Base-by-base conservation (phyloP, 2,888 invertebrate genomes). In the Tridacna crocea region DNA sequence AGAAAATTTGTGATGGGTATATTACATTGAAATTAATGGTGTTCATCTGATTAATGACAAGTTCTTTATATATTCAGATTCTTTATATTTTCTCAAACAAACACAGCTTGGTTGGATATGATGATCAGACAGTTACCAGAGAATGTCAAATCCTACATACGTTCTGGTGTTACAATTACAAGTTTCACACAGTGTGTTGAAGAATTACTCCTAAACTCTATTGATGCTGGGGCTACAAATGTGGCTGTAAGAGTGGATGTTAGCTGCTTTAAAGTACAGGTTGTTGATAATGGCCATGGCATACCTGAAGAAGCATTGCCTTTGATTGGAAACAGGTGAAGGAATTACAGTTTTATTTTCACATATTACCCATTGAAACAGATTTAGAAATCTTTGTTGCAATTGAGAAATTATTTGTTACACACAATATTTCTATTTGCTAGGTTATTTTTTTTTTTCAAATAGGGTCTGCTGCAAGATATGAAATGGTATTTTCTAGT, bases 241-340 rank as follows among this genome's bases (percentile, higher is more conserved):
- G 96, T 97, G 79, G 97, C 97, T 26, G 95, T 97, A 75, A 95
- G 97, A 90, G 92, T 97, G 36, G 95, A 97, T 93, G 94, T 96
- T 46, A 92, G 94, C 78, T 95, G 95, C 83, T 95, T 95, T 89
- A 95, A 95, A 87, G 95, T 97, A 87, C 97, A 97, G 95, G 96
- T 97, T 11, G 95, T 97, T 60, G 97, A 97, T 92, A 97, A 97
- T 95, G 97, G 97, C 1, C 89, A 86, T 88, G 97, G 97, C 2
- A 96, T 97, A 48, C 88, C 94, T 3, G 93, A 95, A 88, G 90
- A 94, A 46, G 95, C 96, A 91, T 95, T 97, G 82, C 91, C 95
- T 70, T 85, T 94, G 36, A 91, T 97, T 72, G 97, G 96, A 19
- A 93, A 95, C 87, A 95, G 95, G 95, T 95, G 11, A 55, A 55